phyloP scores from a whole-genome alignment of 2,797 vertebrate genomes.

The Menidia menidia region DNA sequence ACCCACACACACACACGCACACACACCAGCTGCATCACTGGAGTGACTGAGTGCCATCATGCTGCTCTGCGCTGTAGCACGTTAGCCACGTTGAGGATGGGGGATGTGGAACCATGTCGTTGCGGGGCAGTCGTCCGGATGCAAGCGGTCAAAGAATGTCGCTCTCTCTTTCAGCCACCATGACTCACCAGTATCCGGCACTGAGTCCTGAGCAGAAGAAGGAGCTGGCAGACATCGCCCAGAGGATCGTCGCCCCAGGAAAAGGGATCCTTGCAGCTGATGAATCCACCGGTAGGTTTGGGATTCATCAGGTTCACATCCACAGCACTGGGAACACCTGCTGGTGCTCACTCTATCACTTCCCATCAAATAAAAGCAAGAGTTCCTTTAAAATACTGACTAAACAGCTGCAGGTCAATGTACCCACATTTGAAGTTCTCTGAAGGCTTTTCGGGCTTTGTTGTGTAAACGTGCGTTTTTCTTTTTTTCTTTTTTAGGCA shows the following conservation, averaged over 20 bases:
- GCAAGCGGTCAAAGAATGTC: constrained; percentile 22
- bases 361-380: too few species aligned
- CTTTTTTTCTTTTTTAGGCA: constrained; percentile 80
- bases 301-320: background rate
- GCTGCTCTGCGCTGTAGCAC: background rate
- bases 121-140: constrained; percentile 28
- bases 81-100: constrained; percentile 25
- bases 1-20: background rate
- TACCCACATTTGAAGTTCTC: background rate
- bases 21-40: background rate
- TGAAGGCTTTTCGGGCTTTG: background rate
- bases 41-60: constrained; percentile 2
- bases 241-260: constrained; percentile 83
- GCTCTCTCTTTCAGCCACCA: constrained; percentile 63
- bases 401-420: too few species aligned
- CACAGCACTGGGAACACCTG: background rate
- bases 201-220: constrained; percentile 92
- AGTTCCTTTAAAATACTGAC: too few species aligned
- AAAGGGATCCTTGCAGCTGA: constrained; percentile 86
- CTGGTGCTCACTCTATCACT: background rate
- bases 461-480: background rate
- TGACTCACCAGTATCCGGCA: constrained; percentile 87
- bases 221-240: constrained; percentile 82
- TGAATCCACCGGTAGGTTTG: constrained; percentile 82
- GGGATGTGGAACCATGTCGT: constrained; percentile 21